These are phyloP conservation scores for Cylas formicarius DNA, from an alignment of 1,140 invertebrate genomes.

Conservation along the genomic window DNA sequence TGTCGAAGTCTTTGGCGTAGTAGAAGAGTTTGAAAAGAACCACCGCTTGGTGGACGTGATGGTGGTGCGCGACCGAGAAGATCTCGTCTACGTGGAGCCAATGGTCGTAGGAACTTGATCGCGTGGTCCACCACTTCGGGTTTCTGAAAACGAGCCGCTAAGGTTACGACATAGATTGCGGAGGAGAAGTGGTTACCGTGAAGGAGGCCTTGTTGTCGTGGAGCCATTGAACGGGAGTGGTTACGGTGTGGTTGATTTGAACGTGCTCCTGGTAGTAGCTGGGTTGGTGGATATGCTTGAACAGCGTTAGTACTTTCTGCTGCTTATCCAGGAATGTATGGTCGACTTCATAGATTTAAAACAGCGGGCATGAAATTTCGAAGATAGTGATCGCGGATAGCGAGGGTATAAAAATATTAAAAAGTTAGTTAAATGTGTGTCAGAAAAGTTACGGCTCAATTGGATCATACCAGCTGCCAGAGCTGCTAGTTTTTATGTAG, in stretches of 20 bases:
- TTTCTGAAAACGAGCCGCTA: slow-evolving; percentile 1
- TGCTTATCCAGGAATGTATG: slow-evolving; percentile 49
- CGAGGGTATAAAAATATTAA: slow-evolving; percentile 9
- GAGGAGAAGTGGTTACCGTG: no score
- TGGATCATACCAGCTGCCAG: no score
- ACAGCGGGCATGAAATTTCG: no score
- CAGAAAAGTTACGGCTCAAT: no score
- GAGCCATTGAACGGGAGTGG: no score
- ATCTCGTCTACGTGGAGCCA: slow-evolving; percentile 40
- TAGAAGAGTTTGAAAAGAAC: slow-evolving; percentile 52
- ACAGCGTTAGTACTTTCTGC: slow-evolving; percentile 51
- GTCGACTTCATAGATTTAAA: slow-evolving; percentile 26
- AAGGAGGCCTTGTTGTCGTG: slow-evolving; percentile 47
- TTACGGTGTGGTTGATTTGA: slow-evolving; percentile 48
- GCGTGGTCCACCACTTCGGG: slow-evolving; percentile 46
- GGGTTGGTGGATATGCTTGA: slow-evolving; percentile 52
- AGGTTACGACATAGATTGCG: no score
- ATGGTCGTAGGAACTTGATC: slow-evolving; percentile 33
- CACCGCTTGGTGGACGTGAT: slow-evolving; percentile 49
- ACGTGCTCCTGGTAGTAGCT: slow-evolving; percentile 45
- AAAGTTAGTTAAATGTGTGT: no score
- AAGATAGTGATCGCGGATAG: no score
- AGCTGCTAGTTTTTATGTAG: no score
- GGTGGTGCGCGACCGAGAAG: slow-evolving; percentile 44
- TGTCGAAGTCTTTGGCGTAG: slow-evolving; percentile 55